These are phyloP conservation scores for Aricia agestis DNA, from an alignment of 1,140 invertebrate genomes.

Conservation along the genomic window DNA sequence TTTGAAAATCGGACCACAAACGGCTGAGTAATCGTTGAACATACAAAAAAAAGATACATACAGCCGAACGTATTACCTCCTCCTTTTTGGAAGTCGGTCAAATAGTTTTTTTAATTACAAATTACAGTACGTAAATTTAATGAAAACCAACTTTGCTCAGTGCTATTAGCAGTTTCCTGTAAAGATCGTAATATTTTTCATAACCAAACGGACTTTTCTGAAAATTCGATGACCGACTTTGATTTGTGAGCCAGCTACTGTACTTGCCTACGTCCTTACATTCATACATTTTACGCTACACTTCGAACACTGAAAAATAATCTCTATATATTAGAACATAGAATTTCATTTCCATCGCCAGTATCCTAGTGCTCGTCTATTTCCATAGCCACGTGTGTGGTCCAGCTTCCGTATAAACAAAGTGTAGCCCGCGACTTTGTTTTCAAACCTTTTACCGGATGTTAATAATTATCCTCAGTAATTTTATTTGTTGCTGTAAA, in stretches of 20 bases:
- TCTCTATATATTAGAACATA: background rate
- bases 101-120: no score
- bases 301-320: background rate
- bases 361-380: background rate
- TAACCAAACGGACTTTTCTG: background rate
- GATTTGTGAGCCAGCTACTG: background rate
- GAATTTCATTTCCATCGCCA: background rate
- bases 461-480: slow-evolving; percentile 11
- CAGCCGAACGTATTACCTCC: no score
- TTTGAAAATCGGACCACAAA: no score
- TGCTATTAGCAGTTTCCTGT: no score
- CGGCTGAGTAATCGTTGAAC: no score
- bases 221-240: background rate
- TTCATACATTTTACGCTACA: slow-evolving; percentile 1
- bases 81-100: no score
- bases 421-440: slow-evolving; percentile 7
- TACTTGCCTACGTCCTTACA: background rate
- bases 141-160: no score
- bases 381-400: slow-evolving; percentile 13
- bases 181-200: background rate
- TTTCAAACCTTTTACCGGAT: slow-evolving; percentile 10
- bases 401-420: slow-evolving; percentile 12
- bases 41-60: no score
- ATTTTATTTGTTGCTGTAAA: slow-evolving; percentile 9
- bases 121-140: no score